Evolutionary conservation across 2,888 invertebrate species (phyloP).

Genomic region (Anaspis maculata): DNA sequence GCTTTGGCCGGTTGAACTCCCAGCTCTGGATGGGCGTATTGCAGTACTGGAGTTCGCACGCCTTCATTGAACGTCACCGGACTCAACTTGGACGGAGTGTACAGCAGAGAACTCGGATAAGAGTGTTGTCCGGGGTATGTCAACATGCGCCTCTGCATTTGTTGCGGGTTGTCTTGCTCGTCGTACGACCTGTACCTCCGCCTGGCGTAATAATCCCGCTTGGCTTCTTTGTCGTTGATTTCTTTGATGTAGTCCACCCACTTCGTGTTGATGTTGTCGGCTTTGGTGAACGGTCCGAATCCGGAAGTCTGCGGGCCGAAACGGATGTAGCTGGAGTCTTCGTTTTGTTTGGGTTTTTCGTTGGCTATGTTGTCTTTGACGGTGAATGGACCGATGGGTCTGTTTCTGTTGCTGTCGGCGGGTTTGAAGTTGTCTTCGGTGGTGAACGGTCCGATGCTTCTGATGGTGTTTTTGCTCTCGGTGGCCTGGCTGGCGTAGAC

Average conservation of each 20-base stretch:
- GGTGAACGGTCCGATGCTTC: constrained; percentile 51
- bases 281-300: constrained; percentile 55
- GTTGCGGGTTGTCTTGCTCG: constrained; percentile 43
- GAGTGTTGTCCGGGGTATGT: constrained; percentile 52
- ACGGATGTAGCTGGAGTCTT: constrained; percentile 20
- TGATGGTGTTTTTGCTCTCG: constrained; percentile 16
- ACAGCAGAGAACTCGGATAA: constrained; percentile 59
- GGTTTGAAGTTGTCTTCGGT: constrained; percentile 51
- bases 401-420: constrained; percentile 27
- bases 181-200: constrained; percentile 40
- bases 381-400: constrained; percentile 49
- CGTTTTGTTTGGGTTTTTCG: constrained; percentile 16
- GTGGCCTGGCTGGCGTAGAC: constrained; percentile 41
- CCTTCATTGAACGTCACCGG: constrained; percentile 59
- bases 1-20: constrained; percentile 68
- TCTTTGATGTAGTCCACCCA: constrained; percentile 58
- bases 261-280: constrained; percentile 54
- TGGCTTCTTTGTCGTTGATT: constrained; percentile 57
- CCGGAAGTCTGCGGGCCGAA: constrained; percentile 39
- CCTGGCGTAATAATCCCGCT: constrained; percentile 52
- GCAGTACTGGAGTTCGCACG: constrained; percentile 64
- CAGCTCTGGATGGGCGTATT: constrained; percentile 72
- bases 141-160: constrained; percentile 63
- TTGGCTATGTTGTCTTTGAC: constrained; percentile 47
- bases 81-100: constrained; percentile 52